A percentile compares a stretch with the other conserved stretches of the same genome.
These are phyloP conservation scores for Lottia gigantea DNA, from an alignment of 2,888 invertebrate genomes.

Conservation along the genomic window DNA sequence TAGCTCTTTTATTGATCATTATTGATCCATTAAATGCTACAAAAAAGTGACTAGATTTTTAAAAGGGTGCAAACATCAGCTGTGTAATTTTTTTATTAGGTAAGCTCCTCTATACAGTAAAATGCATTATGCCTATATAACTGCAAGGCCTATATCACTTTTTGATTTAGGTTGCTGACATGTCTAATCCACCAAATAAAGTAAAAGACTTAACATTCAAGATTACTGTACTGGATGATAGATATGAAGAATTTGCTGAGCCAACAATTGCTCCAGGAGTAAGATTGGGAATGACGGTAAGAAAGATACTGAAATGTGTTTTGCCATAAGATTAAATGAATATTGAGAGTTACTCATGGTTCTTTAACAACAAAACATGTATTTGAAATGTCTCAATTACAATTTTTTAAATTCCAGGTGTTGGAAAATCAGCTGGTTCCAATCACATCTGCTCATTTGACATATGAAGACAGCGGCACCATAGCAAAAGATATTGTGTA, in stretches of 20 bases:
- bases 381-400: no score
- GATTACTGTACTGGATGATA: constrained; percentile 43
- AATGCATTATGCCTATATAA: no score
- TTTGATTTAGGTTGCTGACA: constrained; percentile 49
- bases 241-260: constrained; percentile 29
- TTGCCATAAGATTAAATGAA: no score
- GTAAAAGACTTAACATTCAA: constrained; percentile 52
- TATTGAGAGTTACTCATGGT: no score
- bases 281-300: constrained; percentile 53
- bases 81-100: no score
- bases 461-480: constrained; percentile 44
- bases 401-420: constrained; percentile 37
- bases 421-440: constrained; percentile 55
- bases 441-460: constrained; percentile 44
- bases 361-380: no score
- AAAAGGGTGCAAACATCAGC: no score
- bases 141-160: no score
- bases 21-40: neutral
- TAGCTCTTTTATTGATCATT: neutral
- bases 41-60: no score
- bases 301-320: constrained; percentile 4
- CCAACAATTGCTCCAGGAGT: constrained; percentile 52
- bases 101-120: no score
- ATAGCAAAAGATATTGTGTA: constrained; percentile 43
- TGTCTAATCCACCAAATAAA: constrained; percentile 45